Conservation (phyloP, 2,797 vertebrate species). For the Podarcis siculus region DNA sequence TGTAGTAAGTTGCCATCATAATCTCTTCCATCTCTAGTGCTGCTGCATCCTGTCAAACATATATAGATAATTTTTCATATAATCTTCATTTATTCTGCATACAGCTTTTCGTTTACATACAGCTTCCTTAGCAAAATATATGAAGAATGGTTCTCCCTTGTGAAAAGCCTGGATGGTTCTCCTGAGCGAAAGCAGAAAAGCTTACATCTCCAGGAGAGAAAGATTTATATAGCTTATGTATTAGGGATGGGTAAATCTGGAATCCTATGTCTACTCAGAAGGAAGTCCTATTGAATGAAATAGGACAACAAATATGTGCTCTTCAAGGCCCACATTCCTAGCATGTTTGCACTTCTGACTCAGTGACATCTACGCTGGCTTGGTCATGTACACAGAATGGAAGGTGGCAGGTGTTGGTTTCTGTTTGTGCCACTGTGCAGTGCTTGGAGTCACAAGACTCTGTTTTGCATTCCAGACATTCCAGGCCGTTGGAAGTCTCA, state of each 20-base stretch:
- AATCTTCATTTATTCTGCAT: background rate
- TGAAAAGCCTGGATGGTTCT: background rate
- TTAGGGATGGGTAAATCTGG: background rate
- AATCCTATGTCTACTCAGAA: too few species aligned
- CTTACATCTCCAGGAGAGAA: background rate
- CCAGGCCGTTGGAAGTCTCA: too few species aligned
- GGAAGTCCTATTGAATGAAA: too few species aligned
- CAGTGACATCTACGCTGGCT: too few species aligned
- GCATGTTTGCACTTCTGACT: too few species aligned
- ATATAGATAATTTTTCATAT: background rate
- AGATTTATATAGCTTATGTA: background rate
- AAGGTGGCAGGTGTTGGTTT: too few species aligned
- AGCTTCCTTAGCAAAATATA: slow-evolving; percentile 15
- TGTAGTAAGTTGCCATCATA: slow-evolving; percentile 8
- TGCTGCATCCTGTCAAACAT: background rate
- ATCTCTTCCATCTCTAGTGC: background rate
- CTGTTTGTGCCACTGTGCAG: too few species aligned
- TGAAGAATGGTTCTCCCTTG: background rate
- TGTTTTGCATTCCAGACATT: too few species aligned
- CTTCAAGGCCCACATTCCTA: too few species aligned
- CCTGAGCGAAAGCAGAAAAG: background rate
- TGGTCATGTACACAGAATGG: too few species aligned
- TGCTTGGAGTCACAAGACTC: too few species aligned
- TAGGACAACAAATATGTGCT: too few species aligned
- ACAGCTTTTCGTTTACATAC: background rate